phyloP scores from a whole-genome alignment of 2,113 vertebrate genomes.

The Equus przewalskii region DNA sequence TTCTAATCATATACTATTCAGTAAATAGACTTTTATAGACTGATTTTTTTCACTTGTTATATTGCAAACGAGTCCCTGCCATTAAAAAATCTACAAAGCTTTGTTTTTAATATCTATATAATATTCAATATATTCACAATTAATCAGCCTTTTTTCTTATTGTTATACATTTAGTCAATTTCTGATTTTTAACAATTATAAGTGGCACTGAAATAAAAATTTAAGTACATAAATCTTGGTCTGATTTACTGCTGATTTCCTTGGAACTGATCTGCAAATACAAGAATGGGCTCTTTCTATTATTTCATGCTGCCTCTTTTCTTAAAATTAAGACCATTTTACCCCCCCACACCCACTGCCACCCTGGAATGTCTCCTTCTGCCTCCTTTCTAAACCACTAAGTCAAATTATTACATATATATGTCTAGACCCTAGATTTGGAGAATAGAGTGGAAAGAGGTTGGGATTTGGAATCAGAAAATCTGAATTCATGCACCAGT shows the following conservation, averaged over 20 bases:
- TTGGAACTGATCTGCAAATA: not conserved
- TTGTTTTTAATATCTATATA: not conserved
- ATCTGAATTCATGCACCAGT: not conserved
- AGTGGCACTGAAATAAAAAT: not conserved
- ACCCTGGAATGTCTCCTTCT: not conserved
- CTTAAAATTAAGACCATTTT: not conserved
- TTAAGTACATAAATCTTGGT: not conserved
- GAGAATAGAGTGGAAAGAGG: not conserved
- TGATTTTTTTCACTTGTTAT: not conserved
- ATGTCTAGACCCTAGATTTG: not conserved
- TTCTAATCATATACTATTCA: not conserved
- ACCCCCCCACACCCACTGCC: fast-evolving
- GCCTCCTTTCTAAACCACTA: not conserved
- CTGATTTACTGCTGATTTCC: not conserved
- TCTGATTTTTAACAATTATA: not conserved
- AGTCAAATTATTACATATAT: not conserved
- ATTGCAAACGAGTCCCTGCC: not conserved
- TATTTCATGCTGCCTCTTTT: not conserved
- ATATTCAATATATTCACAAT: not conserved
- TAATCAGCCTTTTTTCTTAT: not conserved
- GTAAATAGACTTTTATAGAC: not conserved
- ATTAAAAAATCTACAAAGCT: not conserved
- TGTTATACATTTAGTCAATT: not conserved
- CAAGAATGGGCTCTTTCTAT: not conserved
- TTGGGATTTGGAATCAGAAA: not conserved